Conservation (phyloP, 2,888 invertebrate genomes). For the Conops quadrifasciatus region DNA sequence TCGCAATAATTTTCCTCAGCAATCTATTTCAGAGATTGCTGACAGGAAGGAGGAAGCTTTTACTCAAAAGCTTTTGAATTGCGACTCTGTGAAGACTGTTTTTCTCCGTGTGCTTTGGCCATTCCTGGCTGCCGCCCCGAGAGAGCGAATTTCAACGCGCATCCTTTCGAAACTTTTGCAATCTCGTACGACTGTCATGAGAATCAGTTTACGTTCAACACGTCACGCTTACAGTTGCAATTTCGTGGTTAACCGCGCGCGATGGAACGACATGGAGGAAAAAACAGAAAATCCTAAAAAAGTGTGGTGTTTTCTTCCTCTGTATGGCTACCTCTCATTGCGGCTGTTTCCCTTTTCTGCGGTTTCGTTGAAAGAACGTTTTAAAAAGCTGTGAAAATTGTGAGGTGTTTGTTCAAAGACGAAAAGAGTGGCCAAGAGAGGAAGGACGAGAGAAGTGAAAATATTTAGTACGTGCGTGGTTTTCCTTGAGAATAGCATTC, state of each 20-base stretch:
- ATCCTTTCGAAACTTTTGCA: slow-evolving; percentile 35
- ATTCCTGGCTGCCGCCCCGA: neutral
- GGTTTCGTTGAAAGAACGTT: neutral
- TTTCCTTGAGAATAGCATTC: no score
- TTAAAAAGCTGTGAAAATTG: no score
- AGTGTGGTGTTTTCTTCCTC: slow-evolving; percentile 4
- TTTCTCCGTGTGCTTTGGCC: no score
- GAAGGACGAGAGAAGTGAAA: no score
- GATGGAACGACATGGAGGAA: slow-evolving; percentile 42
- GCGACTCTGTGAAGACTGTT: no score
- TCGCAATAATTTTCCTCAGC: no score
- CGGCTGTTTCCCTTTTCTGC: neutral
- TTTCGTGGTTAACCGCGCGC: slow-evolving; percentile 40
- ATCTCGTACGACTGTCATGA: slow-evolving; percentile 33
- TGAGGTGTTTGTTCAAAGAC: no score
- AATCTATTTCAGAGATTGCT: no score
- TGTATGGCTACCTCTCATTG: neutral
- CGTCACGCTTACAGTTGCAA: slow-evolving; percentile 47
- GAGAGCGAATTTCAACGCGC: slow-evolving; percentile 6
- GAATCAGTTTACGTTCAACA: slow-evolving; percentile 53
- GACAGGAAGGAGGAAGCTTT: slow-evolving; percentile 16
- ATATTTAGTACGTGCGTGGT: no score
- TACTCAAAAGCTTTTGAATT: slow-evolving; percentile 21
- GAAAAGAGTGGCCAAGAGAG: neutral
- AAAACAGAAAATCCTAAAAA: slow-evolving; percentile 45